Percentiles rank a stretch among this genome's conserved stretches.
Evolutionary conservation across 2,113 vertebrate species (phyloP).

Genomic region (Pteruthius melanotis): DNA sequence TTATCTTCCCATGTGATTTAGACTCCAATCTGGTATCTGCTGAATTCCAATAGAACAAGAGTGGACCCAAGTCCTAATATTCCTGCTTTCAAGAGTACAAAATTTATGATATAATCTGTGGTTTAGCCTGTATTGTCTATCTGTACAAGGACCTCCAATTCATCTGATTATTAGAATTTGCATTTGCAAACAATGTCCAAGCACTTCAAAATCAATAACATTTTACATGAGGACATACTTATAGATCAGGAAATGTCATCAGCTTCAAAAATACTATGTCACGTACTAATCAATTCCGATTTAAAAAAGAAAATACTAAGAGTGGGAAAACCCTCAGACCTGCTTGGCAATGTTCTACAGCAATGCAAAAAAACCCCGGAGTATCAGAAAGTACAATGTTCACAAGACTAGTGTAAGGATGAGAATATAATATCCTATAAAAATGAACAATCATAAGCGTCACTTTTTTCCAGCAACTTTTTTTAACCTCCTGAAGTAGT

Average conservation of each 20-base stretch:
- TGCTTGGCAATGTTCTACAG: neutral
- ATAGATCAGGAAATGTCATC: neutral
- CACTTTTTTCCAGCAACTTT: neutral
- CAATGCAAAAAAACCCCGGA: neutral
- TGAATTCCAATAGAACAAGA: neutral
- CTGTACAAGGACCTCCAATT: neutral
- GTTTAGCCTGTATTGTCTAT: neutral
- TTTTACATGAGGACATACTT: neutral
- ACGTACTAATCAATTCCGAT: neutral
- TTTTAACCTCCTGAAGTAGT: neutral
- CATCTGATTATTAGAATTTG: neutral
- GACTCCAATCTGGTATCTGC: slow-evolving; percentile 12
- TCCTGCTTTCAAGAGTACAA: neutral
- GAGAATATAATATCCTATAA: neutral
- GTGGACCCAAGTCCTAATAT: neutral
- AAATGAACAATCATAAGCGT: neutral
- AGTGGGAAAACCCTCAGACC: fast-evolving
- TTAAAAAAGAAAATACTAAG: neutral
- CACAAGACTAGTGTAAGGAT: neutral
- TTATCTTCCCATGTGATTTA: slow-evolving; percentile 24
- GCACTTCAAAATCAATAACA: neutral
- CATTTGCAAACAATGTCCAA: neutral
- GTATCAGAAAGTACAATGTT: neutral
- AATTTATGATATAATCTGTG: neutral
- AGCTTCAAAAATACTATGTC: neutral